A percentile compares a stretch with the other conserved stretches of the same genome.
Conservation (phyloP, 1,140 invertebrate genomes). For the Drosophila takahashii region DNA sequence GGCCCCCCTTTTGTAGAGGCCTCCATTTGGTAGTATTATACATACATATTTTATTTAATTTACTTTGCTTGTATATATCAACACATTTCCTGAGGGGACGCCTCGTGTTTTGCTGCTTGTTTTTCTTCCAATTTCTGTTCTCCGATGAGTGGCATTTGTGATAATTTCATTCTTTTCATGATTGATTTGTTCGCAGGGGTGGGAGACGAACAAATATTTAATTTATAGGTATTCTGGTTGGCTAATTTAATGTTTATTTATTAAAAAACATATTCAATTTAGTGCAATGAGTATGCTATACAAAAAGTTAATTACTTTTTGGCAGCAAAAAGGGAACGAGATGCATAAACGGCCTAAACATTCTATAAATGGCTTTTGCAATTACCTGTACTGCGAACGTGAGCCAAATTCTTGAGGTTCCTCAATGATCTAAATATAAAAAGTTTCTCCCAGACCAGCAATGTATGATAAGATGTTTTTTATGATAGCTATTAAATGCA, state of each 20-base stretch:
- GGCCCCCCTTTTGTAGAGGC: not conserved
- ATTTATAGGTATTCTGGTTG: constrained; percentile 2
- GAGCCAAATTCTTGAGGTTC: constrained; percentile 1
- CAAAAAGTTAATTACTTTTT: constrained; percentile 41
- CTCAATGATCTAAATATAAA: not conserved
- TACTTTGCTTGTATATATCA: constrained; percentile 21
- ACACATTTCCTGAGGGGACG: constrained; percentile 29
- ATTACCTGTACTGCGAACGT: constrained; percentile 5
- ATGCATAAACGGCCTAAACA: not conserved
- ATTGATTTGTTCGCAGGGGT: constrained; percentile 28
- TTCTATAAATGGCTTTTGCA: constrained; percentile 12
- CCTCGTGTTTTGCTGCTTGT: constrained; percentile 18
- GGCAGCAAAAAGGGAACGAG: constrained; percentile 4
- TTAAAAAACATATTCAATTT: constrained; percentile 1
- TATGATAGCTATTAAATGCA: not conserved
- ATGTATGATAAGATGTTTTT: no score
- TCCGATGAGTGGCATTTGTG: constrained; percentile 23
- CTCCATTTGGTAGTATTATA: constrained; percentile 8
- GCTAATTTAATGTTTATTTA: constrained; percentile 11
- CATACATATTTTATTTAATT: constrained; percentile 50
- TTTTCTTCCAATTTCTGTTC: constrained; percentile 12
- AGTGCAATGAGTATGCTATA: not conserved
- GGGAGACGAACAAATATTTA: constrained; percentile 11
- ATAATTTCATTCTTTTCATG: constrained; percentile 17
- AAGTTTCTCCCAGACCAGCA: not conserved